These are phyloP conservation scores for Argopecten irradians DNA, from an alignment of 1,140 invertebrate species.

Conservation along the genomic window DNA sequence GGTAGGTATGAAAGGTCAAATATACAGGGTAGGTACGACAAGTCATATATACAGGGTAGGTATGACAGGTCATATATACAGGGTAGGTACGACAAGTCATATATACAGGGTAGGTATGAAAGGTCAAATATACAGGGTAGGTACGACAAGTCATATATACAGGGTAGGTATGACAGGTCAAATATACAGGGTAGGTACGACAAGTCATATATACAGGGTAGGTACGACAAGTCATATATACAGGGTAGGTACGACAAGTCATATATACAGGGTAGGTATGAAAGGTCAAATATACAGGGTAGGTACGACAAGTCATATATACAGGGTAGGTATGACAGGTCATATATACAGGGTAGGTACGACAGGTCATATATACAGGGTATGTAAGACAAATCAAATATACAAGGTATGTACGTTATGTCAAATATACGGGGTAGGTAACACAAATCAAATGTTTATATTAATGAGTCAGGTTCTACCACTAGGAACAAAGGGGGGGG, in stretches of 20 bases:
- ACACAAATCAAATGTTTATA: no score
- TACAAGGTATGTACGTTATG: no score
- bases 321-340: background rate
- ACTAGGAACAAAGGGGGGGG: no score
- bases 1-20: background rate
- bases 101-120: background rate
- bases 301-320: background rate
- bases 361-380: no score
- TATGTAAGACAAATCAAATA: no score
- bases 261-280: background rate
- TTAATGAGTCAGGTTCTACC: no score
- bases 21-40: constrained; percentile 3
- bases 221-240: background rate
- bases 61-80: background rate
- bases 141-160: constrained; percentile 4
- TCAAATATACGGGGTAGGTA: no score
- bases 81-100: background rate
- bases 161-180: background rate
- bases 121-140: background rate
- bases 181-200: background rate
- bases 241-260: background rate
- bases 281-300: background rate
- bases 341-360: background rate
- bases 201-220: background rate
- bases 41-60: background rate